Percentiles rank a stretch among this genome's conserved stretches.
Conservation (phyloP, 2,888 invertebrate species). For the Germaria angustata region DNA sequence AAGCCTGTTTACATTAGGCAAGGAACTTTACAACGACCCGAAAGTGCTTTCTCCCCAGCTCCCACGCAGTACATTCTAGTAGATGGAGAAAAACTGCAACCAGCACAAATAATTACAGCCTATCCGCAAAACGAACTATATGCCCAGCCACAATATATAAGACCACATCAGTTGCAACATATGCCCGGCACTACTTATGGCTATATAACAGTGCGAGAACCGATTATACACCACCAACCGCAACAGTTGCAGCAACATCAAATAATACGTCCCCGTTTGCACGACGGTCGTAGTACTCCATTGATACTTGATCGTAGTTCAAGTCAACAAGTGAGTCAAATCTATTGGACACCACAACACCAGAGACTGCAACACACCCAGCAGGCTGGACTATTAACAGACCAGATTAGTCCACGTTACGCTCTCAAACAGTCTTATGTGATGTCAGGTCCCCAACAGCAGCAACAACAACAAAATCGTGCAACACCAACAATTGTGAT, state of each 20-base stretch:
- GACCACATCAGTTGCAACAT: slow-evolving; percentile 70
- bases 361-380: slow-evolving; percentile 70
- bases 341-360: slow-evolving; percentile 77
- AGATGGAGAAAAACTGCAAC: slow-evolving; percentile 74
- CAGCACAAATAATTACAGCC: slow-evolving; percentile 75
- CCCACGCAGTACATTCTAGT: slow-evolving; percentile 75
- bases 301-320: slow-evolving; percentile 75
- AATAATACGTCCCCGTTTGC: slow-evolving; percentile 68
- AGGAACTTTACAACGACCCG: slow-evolving; percentile 64
- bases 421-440: slow-evolving; percentile 70
- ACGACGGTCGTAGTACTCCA: slow-evolving; percentile 76
- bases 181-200: slow-evolving; percentile 71
- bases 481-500: slow-evolving; percentile 65
- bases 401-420: slow-evolving; percentile 72
- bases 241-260: slow-evolving; percentile 66
- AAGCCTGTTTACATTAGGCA: slow-evolving; percentile 68
- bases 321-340: slow-evolving; percentile 76
- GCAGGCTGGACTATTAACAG: slow-evolving; percentile 70
- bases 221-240: slow-evolving; percentile 44
- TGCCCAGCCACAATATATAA: slow-evolving; percentile 70
- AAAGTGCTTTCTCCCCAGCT: slow-evolving; percentile 69
- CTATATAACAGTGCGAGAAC: slow-evolving; percentile 69
- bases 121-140: slow-evolving; percentile 69
- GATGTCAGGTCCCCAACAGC: slow-evolving; percentile 68
- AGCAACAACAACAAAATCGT: slow-evolving; percentile 61